A percentile compares a stretch with the other conserved stretches of the same genome.
Conservation (phyloP, 2,888 invertebrate genomes). For the Ophioninae sp. region DNA sequence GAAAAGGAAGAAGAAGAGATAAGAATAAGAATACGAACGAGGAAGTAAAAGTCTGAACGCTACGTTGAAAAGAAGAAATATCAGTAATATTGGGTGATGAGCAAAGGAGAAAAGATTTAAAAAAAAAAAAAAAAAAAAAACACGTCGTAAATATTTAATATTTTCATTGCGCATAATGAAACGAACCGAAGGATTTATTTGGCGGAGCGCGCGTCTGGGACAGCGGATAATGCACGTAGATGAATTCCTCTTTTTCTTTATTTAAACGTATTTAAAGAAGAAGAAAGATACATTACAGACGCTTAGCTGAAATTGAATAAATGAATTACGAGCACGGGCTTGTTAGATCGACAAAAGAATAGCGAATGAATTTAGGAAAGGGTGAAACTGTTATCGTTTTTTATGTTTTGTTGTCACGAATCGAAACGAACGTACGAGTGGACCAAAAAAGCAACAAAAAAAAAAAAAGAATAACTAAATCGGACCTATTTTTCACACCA, state of each 20-base stretch:
- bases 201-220: conserved; percentile 56
- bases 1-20: conserved; percentile 15
- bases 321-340: conserved; percentile 25
- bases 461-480: conserved; percentile 51
- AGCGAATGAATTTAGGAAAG: conserved; percentile 22
- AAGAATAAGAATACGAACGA: not conserved
- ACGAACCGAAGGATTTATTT: conserved; percentile 33
- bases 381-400: not conserved
- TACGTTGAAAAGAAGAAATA: conserved; percentile 2
- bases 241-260: conserved; percentile 31
- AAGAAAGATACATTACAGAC: conserved; percentile 5
- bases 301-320: conserved; percentile 34
- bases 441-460: conserved; percentile 36
- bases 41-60: conserved; percentile 33
- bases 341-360: conserved; percentile 22
- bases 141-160: conserved; percentile 74
- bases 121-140: too few species aligned
- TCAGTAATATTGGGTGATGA: conserved; percentile 20
- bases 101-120: conserved; percentile 40
- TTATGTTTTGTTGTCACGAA: not conserved
- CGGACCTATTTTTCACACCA: conserved; percentile 69
- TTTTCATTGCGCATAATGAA: conserved; percentile 70
- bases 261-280: not conserved
- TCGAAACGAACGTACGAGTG: conserved; percentile 50
- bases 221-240: conserved; percentile 52